Base-by-base conservation (phyloP, 1,140 invertebrate species). In the Apis florea region DNA sequence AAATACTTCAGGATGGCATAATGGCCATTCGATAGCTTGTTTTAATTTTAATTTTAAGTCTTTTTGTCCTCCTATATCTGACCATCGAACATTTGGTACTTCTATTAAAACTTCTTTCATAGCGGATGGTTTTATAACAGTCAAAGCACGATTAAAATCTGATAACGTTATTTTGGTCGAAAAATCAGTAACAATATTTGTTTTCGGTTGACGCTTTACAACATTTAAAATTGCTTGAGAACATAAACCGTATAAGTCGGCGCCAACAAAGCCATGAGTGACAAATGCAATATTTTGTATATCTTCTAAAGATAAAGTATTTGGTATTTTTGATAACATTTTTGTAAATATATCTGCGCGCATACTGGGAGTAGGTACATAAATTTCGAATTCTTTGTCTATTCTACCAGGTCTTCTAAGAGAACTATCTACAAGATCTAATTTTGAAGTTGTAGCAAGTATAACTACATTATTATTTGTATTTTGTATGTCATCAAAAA, bases 1-100 rank as follows among this genome's bases (percentile, higher is more conserved):
- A 93, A 99, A 99, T 85, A 96, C 97, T 86, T 99, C 98, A 0
- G 98, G 96, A 93, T 99, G 96, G 86, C 96, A 96, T 21, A 99
- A 88, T 0, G 98, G 98, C 98, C 98, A 99, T 89, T 99, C 98
- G 12, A 99, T 96, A 10, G 97, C 96, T 93, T 99, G 97, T 83
- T 96, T 95, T 56, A 99, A 91, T 89, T 98, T 97, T 49, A 98
- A 89, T 93, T 99, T 99, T 9, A 99, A 92, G 19, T 97, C 95
- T 53, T 96, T 94, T 91, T 98, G 97, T 0, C 99, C 99, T 15
- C 98, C 99, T 87, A 99, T 98, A 87, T 99, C 98, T 3, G 95
- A 92, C 99, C 98, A 99, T 87, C 95, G 95, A 0, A 98, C 97
- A 93, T 97, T 96, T 12, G 97, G 96, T 47, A 96, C 94, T 93